These are phyloP conservation scores for Rhabdomys dilectus DNA, from an alignment of 2,113 vertebrate genomes.

Conservation along the genomic window DNA sequence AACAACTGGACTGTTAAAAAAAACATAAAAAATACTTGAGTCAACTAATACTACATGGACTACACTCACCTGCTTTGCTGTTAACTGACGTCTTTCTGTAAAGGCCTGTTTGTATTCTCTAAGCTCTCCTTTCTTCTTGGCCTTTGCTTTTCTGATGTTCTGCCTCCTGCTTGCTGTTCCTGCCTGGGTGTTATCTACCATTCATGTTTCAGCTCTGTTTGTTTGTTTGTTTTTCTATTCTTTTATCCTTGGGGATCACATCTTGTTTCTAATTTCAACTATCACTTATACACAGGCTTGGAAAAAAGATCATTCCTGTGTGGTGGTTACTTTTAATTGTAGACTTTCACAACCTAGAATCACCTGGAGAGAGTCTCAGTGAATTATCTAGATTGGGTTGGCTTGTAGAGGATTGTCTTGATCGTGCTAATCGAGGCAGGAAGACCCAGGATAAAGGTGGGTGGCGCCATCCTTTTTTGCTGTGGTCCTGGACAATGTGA, in stretches of 20 bases:
- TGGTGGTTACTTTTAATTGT: neutral
- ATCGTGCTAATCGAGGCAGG: neutral
- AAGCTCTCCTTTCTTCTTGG: neutral
- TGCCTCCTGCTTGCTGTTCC: neutral
- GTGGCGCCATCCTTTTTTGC: neutral
- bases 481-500: neutral
- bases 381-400: too few species aligned
- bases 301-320: neutral
- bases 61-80: neutral
- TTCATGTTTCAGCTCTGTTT: neutral
- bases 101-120: neutral
- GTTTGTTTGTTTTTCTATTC: neutral
- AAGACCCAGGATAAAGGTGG: neutral
- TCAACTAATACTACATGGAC: neutral
- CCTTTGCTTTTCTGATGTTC: neutral
- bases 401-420: neutral
- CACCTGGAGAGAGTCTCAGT: neutral
- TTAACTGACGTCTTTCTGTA: neutral
- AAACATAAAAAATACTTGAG: neutral
- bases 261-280: slow-evolving; percentile 6
- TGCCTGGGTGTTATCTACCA: neutral
- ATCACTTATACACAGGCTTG: neutral
- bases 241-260: neutral
- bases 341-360: too few species aligned
- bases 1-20: too few species aligned